phyloP scores from a whole-genome alignment of 2,113 vertebrate genomes.

The Ictalurus punctatus region DNA sequence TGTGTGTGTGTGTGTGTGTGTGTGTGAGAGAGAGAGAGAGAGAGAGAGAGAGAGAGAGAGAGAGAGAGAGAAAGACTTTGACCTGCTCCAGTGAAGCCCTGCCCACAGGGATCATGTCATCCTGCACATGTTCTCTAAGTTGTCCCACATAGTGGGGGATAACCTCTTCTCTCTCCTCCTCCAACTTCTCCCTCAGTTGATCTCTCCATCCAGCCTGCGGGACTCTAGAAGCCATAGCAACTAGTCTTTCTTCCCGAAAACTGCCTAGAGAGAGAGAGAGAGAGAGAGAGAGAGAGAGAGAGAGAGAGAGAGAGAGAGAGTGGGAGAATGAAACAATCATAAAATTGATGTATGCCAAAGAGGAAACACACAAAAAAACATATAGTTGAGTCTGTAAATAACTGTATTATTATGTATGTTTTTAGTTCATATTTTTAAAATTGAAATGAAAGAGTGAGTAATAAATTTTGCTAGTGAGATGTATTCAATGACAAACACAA shows the following conservation, averaged over 20 bases:
- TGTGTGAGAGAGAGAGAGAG: not conserved
- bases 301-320: not conserved
- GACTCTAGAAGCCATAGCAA: constrained; percentile 44
- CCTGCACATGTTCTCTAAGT: constrained; percentile 78
- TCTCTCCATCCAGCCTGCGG: constrained; percentile 61
- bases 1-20: not conserved
- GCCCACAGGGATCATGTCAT: constrained; percentile 84
- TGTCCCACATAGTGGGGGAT: constrained; percentile 75
- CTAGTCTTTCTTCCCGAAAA: constrained; percentile 67
- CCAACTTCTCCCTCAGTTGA: constrained; percentile 61
- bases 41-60: not conserved
- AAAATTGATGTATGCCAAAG: not conserved
- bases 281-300: not conserved
- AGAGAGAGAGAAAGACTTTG: constrained; percentile 74
- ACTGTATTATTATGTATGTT: not conserved
- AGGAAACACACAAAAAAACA: not conserved
- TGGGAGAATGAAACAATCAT: not conserved
- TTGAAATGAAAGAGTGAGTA: not conserved
- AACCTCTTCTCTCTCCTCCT: constrained; percentile 70
- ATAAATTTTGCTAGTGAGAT: not conserved
- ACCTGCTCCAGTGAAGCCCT: constrained; percentile 87
- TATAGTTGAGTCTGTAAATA: not conserved
- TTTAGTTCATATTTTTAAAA: not conserved
- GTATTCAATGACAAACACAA: not conserved
- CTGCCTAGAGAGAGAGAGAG: constrained; percentile 68